Evolutionary conservation across 2,113 vertebrate species (phyloP).

Genomic region (Crotalus tigris): DNA sequence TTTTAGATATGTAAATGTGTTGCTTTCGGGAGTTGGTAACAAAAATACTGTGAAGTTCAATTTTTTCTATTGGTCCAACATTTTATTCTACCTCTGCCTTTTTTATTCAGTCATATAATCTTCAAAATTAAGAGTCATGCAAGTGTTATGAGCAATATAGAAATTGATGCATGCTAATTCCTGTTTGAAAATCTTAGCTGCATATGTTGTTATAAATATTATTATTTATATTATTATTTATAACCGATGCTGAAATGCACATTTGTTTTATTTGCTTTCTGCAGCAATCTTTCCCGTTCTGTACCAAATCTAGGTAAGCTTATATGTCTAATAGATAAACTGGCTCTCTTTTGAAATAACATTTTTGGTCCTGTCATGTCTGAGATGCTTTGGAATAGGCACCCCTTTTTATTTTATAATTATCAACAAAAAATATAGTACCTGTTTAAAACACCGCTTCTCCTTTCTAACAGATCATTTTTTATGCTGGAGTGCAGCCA

Average conservation of each 20-base stretch:
- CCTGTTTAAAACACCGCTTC: not conserved
- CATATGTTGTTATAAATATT: not conserved
- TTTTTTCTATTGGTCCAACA: not conserved
- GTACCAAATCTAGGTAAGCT: constrained; percentile 70
- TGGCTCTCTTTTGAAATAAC: not conserved
- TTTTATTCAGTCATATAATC: not conserved
- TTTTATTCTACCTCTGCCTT: not conserved
- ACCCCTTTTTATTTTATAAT: not conserved
- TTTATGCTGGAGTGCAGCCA: not conserved
- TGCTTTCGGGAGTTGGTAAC: no score
- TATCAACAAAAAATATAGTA: not conserved
- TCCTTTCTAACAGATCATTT: not conserved
- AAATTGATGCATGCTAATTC: not conserved
- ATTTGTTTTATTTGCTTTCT: constrained; percentile 35
- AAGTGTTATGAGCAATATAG: not conserved
- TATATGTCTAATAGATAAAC: not conserved
- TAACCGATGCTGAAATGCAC: not conserved
- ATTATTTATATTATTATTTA: not conserved
- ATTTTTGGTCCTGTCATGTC: not conserved
- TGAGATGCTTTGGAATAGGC: not conserved
- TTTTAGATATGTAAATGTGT: not conserved
- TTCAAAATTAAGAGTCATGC: not conserved
- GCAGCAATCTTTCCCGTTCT: constrained; percentile 64
- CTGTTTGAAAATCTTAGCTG: not conserved
- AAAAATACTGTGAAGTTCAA: not conserved